A percentile compares a stretch with the other conserved stretches of the same genome.
Evolutionary conservation across 2,888 invertebrate species (phyloP).

Genomic region (Sarcophaga carnaria): DNA sequence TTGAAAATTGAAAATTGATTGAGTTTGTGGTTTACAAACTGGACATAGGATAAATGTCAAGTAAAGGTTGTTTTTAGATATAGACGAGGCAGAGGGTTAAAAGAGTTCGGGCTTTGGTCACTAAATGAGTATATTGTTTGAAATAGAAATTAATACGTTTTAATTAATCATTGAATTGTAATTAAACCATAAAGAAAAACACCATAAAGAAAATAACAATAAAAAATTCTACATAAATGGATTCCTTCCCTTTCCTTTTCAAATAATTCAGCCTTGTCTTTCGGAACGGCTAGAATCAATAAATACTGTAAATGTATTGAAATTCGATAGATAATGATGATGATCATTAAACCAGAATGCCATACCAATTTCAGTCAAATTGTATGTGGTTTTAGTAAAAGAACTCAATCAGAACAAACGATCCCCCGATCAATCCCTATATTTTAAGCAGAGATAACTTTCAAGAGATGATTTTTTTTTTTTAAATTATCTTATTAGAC

Average conservation of each 20-base stretch:
- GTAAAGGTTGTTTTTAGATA: neutral
- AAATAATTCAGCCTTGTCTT: neutral
- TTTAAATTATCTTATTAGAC: too few relatives aligned
- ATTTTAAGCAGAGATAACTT: too few relatives aligned
- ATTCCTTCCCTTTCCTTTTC: neutral
- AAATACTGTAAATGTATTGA: too few relatives aligned
- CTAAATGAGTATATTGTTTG: constrained; percentile 8
- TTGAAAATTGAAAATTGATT: constrained; percentile 71
- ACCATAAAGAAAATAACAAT: neutral
- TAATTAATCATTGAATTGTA: constrained; percentile 41
- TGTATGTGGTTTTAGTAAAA: too few relatives aligned
- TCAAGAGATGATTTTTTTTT: too few relatives aligned
- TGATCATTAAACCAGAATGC: too few relatives aligned
- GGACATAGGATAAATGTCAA: constrained; percentile 55
- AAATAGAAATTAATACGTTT: constrained; percentile 22
- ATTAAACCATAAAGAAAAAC: neutral
- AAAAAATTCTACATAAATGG: too few relatives aligned
- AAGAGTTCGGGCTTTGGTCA: neutral
- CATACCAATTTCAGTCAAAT: too few relatives aligned
- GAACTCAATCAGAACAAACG: too few relatives aligned
- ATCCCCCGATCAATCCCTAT: too few relatives aligned
- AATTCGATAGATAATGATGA: too few relatives aligned
- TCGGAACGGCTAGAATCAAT: too few relatives aligned
- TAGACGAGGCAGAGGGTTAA: constrained; percentile 6
- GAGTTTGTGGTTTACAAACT: constrained; percentile 65